These are phyloP conservation scores for Sminthurides bifidus DNA, from an alignment of 1,140 invertebrate genomes.

Conservation along the genomic window DNA sequence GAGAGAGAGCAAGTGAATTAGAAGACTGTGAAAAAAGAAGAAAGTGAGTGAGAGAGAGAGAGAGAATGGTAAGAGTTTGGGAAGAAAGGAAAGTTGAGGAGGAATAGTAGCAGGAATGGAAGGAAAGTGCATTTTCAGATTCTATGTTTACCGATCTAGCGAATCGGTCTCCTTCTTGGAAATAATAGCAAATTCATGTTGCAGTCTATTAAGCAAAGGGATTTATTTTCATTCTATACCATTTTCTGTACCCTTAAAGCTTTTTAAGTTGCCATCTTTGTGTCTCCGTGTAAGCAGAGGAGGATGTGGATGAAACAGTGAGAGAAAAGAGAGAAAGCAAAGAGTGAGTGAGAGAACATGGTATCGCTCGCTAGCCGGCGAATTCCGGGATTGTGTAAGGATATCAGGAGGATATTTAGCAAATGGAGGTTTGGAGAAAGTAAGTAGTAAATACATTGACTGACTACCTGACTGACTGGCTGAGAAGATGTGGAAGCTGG, in stretches of 20 bases:
- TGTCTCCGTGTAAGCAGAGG: slow-evolving; percentile 7
- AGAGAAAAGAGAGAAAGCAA: no score
- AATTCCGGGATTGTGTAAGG: no score
- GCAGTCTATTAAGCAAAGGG: slow-evolving; percentile 42
- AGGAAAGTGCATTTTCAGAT: slow-evolving; percentile 40
- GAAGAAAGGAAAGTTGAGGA: slow-evolving; percentile 26
- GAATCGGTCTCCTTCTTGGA: slow-evolving; percentile 37
- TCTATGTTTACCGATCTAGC: slow-evolving; percentile 38
- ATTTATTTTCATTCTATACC: slow-evolving; percentile 42
- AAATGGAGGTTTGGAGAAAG: no score
- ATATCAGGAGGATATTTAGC: no score
- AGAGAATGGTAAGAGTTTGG: slow-evolving; percentile 17
- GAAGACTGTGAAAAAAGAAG: neutral
- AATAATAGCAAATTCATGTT: slow-evolving; percentile 44
- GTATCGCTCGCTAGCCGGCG: no score
- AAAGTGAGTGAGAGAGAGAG: slow-evolving; percentile 16
- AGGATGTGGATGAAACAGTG: no score
- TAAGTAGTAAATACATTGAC: no score
- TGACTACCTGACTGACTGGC: no score
- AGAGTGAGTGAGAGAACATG: no score
- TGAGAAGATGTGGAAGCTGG: no score
- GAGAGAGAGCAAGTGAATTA: slow-evolving; percentile 7
- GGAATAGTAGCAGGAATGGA: slow-evolving; percentile 20
- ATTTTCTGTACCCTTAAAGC: slow-evolving; percentile 14
- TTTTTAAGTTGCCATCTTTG: slow-evolving; percentile 11